Percentiles rank a stretch among this genome's conserved stretches.
Evolutionary conservation across 2,888 invertebrate species (phyloP).

Genomic region (Caenorhabditis afra): DNA sequence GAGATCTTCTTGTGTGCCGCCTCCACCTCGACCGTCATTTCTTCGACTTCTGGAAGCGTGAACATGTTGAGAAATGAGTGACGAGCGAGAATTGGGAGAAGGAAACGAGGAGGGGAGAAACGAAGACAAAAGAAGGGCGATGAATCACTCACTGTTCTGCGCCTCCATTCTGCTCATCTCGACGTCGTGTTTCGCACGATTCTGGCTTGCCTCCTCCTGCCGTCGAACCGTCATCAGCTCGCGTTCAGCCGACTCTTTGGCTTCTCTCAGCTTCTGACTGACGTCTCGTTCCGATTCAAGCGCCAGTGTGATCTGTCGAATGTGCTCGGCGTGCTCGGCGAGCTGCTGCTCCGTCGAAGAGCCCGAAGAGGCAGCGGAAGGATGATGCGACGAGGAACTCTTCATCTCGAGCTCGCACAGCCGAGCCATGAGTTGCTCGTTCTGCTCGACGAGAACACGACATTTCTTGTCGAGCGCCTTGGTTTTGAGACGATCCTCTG

Average conservation of each 20-base stretch:
- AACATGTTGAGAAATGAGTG: too few relatives aligned
- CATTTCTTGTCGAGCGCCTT: conserved; percentile 77
- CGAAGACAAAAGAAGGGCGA: too few relatives aligned
- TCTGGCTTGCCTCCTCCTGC: conserved; percentile 22
- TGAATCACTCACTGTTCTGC: conserved; percentile 35
- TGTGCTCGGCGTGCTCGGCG: conserved; percentile 26
- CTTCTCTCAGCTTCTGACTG: conserved; percentile 35
- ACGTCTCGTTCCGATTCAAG: conserved; percentile 47
- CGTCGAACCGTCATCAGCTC: conserved; percentile 31
- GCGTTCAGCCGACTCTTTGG: conserved; percentile 34
- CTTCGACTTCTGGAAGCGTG: conserved; percentile 34
- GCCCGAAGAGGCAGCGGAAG: too few relatives aligned
- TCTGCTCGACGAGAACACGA: conserved; percentile 74
- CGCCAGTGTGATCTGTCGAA: conserved; percentile 35
- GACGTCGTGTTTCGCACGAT: conserved; percentile 12
- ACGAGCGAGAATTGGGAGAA: too few relatives aligned
- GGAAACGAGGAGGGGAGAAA: too few relatives aligned
- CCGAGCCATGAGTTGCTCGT: conserved; percentile 71
- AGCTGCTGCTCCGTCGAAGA: neutral
- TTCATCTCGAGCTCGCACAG: conserved; percentile 69
- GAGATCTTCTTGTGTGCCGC: conserved; percentile 37
- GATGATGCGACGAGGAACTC: neutral
- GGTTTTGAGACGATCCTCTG: conserved; percentile 75
- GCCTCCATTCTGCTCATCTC: conserved; percentile 45
- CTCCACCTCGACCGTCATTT: conserved; percentile 56